Evolutionary conservation across 2,797 vertebrate species (phyloP), one percentile per base, ranked within the genome.

Genomic region (Peromyscus eremicus): DNA sequence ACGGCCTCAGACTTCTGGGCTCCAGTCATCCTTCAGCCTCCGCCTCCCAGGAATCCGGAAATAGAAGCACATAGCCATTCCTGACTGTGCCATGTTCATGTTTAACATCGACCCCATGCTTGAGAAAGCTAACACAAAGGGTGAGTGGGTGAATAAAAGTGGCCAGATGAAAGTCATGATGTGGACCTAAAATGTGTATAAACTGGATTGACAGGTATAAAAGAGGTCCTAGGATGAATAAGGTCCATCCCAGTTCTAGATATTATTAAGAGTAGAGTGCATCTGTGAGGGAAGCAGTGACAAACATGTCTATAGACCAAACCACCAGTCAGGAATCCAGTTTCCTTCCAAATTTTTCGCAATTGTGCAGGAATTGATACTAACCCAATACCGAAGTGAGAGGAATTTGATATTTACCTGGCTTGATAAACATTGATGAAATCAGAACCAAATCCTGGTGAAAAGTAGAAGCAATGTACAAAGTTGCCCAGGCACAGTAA

Each of bases 401-500:
- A 49, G 32, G 71, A 83, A 95, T 70, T 55, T 60, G 49, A 37
- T 79, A 64, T 92, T 92, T 83, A 94, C 92, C 83, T 94, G 94
- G 90, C 40, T 92, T 96, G 88, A 89, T 79, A 84, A 94, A 87
- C 83, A 91, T 62, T 94, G 83, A 94, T 82, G n/a, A 94, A 91
- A 55, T 25, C 1, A 5, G 40, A 40, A 27, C 32, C 77, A n/a
- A 90, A 77, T 21, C 27, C 12, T 73, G 46, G 40, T 27, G 52
- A 6, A 64, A 75, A 16, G 52, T 7, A 62, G 19, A 94, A 91
- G 60, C 49, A 55, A 37, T 2, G 6, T 1, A 16, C 11, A 10
- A 23, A 57, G 55, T n/a, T 43, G 55, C 85, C 46, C 0, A 17
- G 49, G n/a, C 17, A 25, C 66, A 1, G 1, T 1, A 17, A 73